Base-by-base conservation (phyloP, 2,797 vertebrate species). In the Lagocephalus sceleratus region DNA sequence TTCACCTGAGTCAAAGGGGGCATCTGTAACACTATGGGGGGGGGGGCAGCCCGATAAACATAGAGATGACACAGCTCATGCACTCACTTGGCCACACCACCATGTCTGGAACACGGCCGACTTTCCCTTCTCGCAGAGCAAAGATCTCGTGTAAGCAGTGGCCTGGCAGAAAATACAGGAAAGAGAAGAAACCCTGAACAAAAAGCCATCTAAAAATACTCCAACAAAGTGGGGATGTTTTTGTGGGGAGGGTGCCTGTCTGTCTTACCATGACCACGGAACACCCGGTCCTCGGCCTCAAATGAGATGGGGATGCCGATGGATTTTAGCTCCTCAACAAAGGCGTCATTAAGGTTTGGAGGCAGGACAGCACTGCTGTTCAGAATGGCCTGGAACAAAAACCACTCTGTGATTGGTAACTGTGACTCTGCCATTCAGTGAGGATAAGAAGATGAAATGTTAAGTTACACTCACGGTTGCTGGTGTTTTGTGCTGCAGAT, bases 141-240 rank as follows among this genome's bases (percentile, higher is more conserved):
- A 97, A 97, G 86, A 99, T 94, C 88, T 99, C 97, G 48, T 98
- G 93, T 84, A 99, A 85, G 88, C 97, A 99, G 82, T 99, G 97
- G 65, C 97, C 97, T 99, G 83, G 70, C 85, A 77, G 51, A 65
- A 57, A 70, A 70, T 2, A 50, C 14, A 48, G 17, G 21, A 57
- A 50, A 46, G 11, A 51, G 22, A 56, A 17, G 9, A 26, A 1
- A 21, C 3, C 17, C 20, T 22, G 1, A 7, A 41, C 16, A 0
- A 20, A 62, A 62, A 50, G 45, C 20, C 3, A 47, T 47, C 43
- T 55, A 20, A 43, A 26, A 17, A 51, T 35, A 52, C 9, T 20
- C 32, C 20, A 21, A 51, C 14, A 29, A 39, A 17, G 9, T 22
- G n/a, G 23, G 22, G 12, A 44, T 43, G n/a, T 40, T 40, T 40